Evolutionary conservation across 2,113 vertebrate genomes (phyloP), one percentile per base, ranked within the genome.

Genomic region (Todiramphus chloris): DNA sequence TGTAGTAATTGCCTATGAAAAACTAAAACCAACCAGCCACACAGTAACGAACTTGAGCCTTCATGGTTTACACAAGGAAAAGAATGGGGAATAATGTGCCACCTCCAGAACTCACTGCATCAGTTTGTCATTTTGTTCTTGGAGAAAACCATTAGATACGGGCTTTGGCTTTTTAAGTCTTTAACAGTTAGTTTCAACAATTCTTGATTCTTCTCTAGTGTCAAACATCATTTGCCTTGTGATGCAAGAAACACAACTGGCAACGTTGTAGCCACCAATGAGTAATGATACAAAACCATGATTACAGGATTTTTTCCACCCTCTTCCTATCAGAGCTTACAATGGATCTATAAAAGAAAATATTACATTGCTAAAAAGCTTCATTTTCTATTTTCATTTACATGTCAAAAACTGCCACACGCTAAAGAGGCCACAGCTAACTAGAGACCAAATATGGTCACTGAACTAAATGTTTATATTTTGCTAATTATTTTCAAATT

Each of bases 401-500:
- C 44, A 80, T 76, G 79, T n/a, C 28, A 59, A 72, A 30, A 86
- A 78, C 59, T 46, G 60, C 23, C 37, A 44, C 3, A 7, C 51
- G 30, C 48, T 81, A 37, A 80, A 81, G 58, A 90, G 60, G 66
- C 75, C 37, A 69, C 59, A 58, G 74, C 82, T 76, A 83, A 67
- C 92, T 78, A 44, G 53, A 85, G 78, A 80, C n/a, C 84, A 89
- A 94, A 73, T 73, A 63, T 69, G 60, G 94, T 88, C 92, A 92
- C 41, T 68, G 50, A 94, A 90, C 81, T 70, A 59, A 87, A 87
- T 30, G 72, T 91, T 97, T 96, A 72, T 80, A 60, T 76, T 84
- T 39, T 73, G 35, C 43, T 94, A 97, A 97, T 96, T 93, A 94
- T 96, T 95, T 96, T 88, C 63, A 95, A 94, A 92, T 90, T 62